phyloP scores from a whole-genome alignment of 2,797 vertebrate species.

The Anguilla marmorata region DNA sequence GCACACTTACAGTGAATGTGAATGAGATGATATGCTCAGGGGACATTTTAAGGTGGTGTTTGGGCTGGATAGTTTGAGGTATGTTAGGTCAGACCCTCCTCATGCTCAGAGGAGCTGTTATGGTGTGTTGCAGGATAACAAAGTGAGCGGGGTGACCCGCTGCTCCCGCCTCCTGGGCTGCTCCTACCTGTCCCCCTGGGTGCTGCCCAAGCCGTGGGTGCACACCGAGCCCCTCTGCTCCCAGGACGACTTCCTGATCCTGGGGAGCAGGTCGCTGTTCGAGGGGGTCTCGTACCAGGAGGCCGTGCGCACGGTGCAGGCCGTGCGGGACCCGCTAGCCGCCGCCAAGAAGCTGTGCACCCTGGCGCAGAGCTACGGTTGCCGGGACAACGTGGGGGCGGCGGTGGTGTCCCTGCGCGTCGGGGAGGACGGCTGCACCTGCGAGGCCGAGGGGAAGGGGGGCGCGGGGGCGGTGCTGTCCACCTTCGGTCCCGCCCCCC shows the following conservation, averaged over 20 bases:
- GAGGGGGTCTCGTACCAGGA: conserved; percentile 86
- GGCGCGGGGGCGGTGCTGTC: conserved; percentile 49
- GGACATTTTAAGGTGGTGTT: background rate
- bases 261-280: conserved; percentile 91
- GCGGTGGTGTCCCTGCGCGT: conserved; percentile 85
- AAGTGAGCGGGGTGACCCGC: conserved; percentile 95
- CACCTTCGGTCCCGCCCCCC: conserved; percentile 58
- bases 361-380: conserved; percentile 93
- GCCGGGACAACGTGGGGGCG: conserved; percentile 90
- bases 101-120: background rate
- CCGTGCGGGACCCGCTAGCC: conserved; percentile 80
- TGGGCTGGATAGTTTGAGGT: background rate
- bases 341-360: conserved; percentile 95
- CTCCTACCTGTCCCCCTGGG: conserved; percentile 91
- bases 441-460: conserved; percentile 76
- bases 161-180: conserved; percentile 94
- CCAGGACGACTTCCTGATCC: conserved; percentile 89
- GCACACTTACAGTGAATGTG: background rate
- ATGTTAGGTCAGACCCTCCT: background rate
- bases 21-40: background rate
- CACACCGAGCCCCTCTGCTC: conserved; percentile 82
- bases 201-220: conserved; percentile 90
- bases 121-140: conserved; percentile 85
- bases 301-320: conserved; percentile 82
- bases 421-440: conserved; percentile 87